Percentiles rank a stretch among this genome's conserved stretches.
Evolutionary conservation across 1,140 invertebrate species (phyloP).

Genomic region (Hermetia illucens): DNA sequence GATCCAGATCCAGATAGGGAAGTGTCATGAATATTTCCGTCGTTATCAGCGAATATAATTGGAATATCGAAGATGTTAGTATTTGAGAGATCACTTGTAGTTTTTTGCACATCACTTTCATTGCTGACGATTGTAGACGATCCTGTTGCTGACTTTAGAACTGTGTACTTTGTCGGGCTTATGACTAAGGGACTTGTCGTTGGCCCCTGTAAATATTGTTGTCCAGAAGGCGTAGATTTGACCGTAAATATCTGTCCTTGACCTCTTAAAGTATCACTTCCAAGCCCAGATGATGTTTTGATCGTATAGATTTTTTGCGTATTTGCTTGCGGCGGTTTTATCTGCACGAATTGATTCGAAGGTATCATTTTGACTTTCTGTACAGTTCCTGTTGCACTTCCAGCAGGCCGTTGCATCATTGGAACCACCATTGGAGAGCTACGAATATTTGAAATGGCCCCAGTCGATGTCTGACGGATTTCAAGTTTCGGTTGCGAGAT

Average conservation of each 20-base stretch:
- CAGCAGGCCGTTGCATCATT: not conserved
- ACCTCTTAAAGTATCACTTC: not conserved
- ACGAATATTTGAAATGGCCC: too few species aligned
- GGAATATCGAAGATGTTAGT: slow-evolving; percentile 49
- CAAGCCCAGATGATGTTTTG: slow-evolving; percentile 10
- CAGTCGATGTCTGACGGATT: too few species aligned
- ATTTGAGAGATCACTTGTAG: slow-evolving; percentile 12
- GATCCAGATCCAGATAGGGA: slow-evolving; percentile 5
- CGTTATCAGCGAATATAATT: slow-evolving; percentile 50
- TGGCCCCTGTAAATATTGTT: slow-evolving; percentile 21
- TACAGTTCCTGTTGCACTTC: not conserved
- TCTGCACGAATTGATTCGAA: slow-evolving; percentile 22
- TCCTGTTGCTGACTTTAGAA: slow-evolving; percentile 32
- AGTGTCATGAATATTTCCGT: slow-evolving; percentile 22
- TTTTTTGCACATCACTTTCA: slow-evolving; percentile 10
- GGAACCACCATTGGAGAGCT: not conserved
- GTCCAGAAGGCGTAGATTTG: slow-evolving; percentile 17
- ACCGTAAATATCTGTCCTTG: slow-evolving; percentile 22
- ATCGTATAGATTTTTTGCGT: slow-evolving; percentile 20
- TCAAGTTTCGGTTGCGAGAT: slow-evolving; percentile 7
- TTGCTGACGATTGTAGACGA: slow-evolving; percentile 14
- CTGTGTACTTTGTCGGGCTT: slow-evolving; percentile 24
- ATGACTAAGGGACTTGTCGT: slow-evolving; percentile 13
- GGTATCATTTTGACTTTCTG: slow-evolving; percentile 27
- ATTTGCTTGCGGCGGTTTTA: slow-evolving; percentile 16